Evolutionary conservation across 2,113 vertebrate species (phyloP).

Genomic region (Gulo gulo): DNA sequence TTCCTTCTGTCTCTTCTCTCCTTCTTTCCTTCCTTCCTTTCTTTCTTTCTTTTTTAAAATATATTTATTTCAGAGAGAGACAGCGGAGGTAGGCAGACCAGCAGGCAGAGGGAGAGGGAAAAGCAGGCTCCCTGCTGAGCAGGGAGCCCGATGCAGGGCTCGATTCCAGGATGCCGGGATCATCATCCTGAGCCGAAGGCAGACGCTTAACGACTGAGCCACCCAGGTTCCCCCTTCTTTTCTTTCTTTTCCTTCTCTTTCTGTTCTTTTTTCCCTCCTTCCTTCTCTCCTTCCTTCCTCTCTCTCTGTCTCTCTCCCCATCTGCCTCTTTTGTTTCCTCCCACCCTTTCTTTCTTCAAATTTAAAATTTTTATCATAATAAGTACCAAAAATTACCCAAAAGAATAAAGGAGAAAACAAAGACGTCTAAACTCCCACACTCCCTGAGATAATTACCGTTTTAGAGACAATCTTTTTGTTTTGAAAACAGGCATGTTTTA

Average conservation of each 20-base stretch:
- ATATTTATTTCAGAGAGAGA: no score
- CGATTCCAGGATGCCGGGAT: no score
- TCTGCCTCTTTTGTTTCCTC: neutral
- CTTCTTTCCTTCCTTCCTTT: neutral
- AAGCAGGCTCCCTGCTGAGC: no score
- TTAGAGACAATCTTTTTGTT: neutral
- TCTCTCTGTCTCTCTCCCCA: neutral
- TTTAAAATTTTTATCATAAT: neutral
- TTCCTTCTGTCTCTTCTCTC: no score
- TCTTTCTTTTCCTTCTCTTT: neutral
- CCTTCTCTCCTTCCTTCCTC: neutral
- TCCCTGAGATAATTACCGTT: neutral
- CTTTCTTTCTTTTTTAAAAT: no score
- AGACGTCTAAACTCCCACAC: neutral
- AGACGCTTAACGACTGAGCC: no score
- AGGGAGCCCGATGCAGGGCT: no score
- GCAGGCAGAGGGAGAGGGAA: no score
- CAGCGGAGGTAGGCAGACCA: no score
- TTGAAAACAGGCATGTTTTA: neutral
- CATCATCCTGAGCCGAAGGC: no score
- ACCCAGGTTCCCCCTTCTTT: no score
- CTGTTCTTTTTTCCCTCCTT: accelerated
- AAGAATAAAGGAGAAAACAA: neutral
- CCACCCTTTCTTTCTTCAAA: neutral
- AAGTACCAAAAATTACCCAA: neutral